Conservation (phyloP, 2,797 vertebrate genomes). For the Darevskia nairensis region DNA sequence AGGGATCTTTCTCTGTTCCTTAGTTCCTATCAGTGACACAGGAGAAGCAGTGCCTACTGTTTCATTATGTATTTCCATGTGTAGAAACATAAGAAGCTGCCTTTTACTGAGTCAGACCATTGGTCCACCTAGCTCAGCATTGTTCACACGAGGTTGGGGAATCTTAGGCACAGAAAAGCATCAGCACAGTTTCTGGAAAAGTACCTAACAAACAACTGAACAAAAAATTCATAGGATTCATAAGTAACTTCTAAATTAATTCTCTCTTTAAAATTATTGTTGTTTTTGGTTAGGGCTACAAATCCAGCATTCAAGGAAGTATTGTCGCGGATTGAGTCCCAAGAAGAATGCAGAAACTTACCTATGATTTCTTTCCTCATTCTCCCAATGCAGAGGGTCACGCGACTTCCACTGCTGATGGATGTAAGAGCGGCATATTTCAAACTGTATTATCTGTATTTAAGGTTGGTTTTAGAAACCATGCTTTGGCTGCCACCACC, state of each 20-base stretch:
- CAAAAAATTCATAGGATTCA: background rate
- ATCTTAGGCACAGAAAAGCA: background rate
- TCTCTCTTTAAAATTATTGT: accelerated
- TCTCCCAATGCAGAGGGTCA: conserved; percentile 98
- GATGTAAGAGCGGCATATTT: conserved; percentile 84
- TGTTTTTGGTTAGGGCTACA: conserved; percentile 79
- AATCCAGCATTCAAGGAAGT: conserved; percentile 91
- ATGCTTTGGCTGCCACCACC: background rate
- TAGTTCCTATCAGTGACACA: background rate
- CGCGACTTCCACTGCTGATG: conserved; percentile 95
- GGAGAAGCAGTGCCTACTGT: background rate
- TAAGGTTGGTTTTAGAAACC: background rate
- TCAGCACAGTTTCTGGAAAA: background rate
- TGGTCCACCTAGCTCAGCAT: too few species aligned
- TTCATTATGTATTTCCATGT: background rate
- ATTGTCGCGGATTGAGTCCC: conserved; percentile 87
- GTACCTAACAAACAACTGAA: background rate
- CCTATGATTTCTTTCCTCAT: conserved; percentile 99
- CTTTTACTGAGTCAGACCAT: background rate
- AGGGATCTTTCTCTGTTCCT: background rate
- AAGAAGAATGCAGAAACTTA: conserved; percentile 92
- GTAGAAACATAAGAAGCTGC: background rate
- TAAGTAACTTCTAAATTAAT: background rate
- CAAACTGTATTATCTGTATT: background rate
- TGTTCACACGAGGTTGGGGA: too few species aligned